Conservation (phyloP, 35 echinoderm and acorn worm genomes). For the Apostichopus californicus region DNA sequence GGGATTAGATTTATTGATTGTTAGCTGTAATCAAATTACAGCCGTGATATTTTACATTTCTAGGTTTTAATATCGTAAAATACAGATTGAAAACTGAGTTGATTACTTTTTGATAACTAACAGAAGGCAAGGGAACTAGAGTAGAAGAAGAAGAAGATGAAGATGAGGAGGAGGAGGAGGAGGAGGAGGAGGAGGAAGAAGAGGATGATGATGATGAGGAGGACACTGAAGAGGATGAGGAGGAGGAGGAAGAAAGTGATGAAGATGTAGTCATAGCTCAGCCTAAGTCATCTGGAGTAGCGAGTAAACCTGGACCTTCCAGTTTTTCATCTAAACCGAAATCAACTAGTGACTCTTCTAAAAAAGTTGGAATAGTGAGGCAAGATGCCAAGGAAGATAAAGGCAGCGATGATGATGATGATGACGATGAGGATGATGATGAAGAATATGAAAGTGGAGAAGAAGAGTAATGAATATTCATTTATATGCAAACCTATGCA, state of each 20-base stretch:
- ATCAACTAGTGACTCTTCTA: neutral
- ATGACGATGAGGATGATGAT: no score
- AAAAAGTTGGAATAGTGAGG: constrained; percentile 26
- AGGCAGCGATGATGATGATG: no score
- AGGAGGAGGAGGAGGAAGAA: neutral
- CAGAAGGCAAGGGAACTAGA: neutral
- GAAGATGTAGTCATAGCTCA: constrained; percentile 29
- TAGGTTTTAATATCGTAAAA: no score
- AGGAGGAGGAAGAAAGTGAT: constrained; percentile 48
- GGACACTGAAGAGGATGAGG: constrained; percentile 11
- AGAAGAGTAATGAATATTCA: constrained; percentile 11
- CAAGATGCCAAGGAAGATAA: constrained; percentile 42
- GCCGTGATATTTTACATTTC: no score
- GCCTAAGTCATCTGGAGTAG: neutral
- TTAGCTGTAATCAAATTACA: no score
- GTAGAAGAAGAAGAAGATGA: constrained; percentile 21
- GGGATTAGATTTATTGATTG: no score
- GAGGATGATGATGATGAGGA: neutral
- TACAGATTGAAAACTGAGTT: no score
- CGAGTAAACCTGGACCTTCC: constrained; percentile 11
- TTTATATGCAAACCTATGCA: no score
- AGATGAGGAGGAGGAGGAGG: constrained; percentile 11
- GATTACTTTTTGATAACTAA: no score
- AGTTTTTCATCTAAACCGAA: neutral
- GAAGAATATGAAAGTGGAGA: constrained; percentile 37